Evolutionary conservation across 2,888 invertebrate genomes (phyloP).

Genomic region (Dione vanillae): DNA sequence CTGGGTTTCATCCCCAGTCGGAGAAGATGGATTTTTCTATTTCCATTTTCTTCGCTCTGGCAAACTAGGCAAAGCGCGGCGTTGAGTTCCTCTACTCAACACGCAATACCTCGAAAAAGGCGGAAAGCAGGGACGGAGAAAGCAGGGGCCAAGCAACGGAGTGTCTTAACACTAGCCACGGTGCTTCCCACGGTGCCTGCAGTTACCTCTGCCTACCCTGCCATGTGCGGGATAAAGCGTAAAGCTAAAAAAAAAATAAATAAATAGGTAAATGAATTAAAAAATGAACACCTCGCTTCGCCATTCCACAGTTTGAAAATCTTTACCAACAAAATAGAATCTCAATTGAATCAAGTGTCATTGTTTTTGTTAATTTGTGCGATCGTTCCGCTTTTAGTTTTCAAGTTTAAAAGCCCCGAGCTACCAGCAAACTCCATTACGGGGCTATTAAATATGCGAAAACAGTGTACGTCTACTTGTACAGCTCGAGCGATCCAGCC

Average conservation of each 20-base stretch:
- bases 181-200: too few species aligned
- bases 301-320: constrained; percentile 19
- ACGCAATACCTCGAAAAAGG: too few species aligned
- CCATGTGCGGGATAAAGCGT: too few species aligned
- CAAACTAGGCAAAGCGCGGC: too few species aligned
- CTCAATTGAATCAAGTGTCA: constrained; percentile 32
- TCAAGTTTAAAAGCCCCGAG: constrained; percentile 42
- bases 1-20: too few species aligned
- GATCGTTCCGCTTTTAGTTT: constrained; percentile 42
- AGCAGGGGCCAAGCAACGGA: too few species aligned
- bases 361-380: constrained; percentile 45
- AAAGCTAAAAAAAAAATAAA: background rate
- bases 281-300: background rate
- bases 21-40: too few species aligned
- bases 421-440: constrained; percentile 49
- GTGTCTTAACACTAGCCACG: too few species aligned
- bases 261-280: background rate
- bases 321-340: constrained; percentile 22
- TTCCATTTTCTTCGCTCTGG: too few species aligned
- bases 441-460: constrained; percentile 47
- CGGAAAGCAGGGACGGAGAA: too few species aligned
- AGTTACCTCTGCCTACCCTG: too few species aligned
- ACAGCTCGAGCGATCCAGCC: constrained; percentile 37
- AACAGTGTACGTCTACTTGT: constrained; percentile 38
- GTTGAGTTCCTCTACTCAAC: too few species aligned